A percentile compares a stretch with the other conserved stretches of the same genome.
phyloP scores from a whole-genome alignment of 1,140 invertebrate species.

The Drosophila asahinai region DNA sequence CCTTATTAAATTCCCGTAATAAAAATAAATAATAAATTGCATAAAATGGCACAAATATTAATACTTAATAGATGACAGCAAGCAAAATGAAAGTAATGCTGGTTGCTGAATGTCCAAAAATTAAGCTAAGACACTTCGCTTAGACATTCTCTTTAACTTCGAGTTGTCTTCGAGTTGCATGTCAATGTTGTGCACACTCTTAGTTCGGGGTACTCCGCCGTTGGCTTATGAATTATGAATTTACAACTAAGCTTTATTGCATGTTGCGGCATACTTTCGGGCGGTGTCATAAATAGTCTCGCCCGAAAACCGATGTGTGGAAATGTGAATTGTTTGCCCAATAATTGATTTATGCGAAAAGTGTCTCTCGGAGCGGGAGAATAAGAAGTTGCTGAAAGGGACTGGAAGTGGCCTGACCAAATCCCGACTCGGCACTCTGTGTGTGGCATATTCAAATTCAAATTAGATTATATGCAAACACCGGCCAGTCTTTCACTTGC shows the following conservation, averaged over 20 bases:
- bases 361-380: not conserved
- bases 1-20: not conserved
- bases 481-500: conserved; percentile 73
- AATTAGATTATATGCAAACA: conserved; percentile 77
- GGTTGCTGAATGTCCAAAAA: too few relatives aligned
- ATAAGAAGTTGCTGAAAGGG: not conserved
- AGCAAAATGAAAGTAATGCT: not conserved
- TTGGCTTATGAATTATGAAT: conserved; percentile 36
- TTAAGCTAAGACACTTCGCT: not conserved
- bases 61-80: not conserved
- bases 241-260: conserved; percentile 5
- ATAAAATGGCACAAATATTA: not conserved
- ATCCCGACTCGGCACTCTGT: conserved; percentile 33
- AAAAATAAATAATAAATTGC: not conserved
- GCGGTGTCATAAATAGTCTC: conserved; percentile 38
- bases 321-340: conserved; percentile 43
- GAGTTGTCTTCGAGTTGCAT: conserved; percentile 5
- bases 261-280: conserved; percentile 54
- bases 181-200: not conserved
- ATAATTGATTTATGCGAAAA: conserved; percentile 71
- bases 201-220: too few relatives aligned
- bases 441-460: conserved; percentile 80
- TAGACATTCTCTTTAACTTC: not conserved
- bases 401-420: not conserved
- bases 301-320: conserved; percentile 22